These are phyloP conservation scores for Phataginus tetradactyla DNA, from an alignment of 2,797 vertebrate genomes.

Conservation along the genomic window DNA sequence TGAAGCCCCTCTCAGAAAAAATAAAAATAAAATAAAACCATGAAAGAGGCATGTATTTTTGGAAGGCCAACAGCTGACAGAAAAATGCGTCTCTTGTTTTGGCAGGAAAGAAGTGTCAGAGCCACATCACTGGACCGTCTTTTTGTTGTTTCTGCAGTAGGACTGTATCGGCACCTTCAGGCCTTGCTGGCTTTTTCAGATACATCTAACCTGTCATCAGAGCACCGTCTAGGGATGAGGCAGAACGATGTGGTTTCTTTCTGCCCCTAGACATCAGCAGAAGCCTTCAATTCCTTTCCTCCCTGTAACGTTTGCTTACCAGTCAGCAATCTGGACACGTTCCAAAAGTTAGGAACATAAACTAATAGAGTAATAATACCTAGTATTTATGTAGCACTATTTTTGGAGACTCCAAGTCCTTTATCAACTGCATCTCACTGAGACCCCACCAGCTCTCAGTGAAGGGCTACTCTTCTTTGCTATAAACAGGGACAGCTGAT, in stretches of 20 bases:
- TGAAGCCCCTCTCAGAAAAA: conserved; percentile 73
- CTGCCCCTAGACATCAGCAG: neutral
- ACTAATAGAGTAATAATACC: neutral
- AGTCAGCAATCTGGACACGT: neutral
- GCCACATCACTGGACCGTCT: neutral
- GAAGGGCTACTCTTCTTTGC: neutral
- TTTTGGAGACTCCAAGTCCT: conserved; percentile 24
- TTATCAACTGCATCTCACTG: neutral
- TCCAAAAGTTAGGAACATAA: conserved; percentile 44
- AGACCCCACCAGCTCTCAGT: neutral
- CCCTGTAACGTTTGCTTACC: neutral
- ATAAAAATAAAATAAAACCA: conserved; percentile 71
- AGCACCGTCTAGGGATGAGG: neutral
- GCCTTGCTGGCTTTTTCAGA: neutral
- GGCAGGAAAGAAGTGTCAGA: conserved; percentile 4
- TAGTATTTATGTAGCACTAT: conserved; percentile 19
- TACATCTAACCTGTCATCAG: neutral
- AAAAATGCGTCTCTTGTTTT: conserved; percentile 35
- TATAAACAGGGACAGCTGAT: neutral
- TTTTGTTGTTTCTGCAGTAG: neutral
- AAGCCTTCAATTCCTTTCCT: neutral
- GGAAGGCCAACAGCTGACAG: conserved; percentile 37
- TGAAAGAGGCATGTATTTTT: conserved; percentile 64
- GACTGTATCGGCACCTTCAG: neutral
- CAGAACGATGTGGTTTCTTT: neutral